Percentiles rank a stretch among this genome's conserved stretches.
Evolutionary conservation across 2,888 invertebrate species (phyloP).

Genomic region (Agrotis segetum): DNA sequence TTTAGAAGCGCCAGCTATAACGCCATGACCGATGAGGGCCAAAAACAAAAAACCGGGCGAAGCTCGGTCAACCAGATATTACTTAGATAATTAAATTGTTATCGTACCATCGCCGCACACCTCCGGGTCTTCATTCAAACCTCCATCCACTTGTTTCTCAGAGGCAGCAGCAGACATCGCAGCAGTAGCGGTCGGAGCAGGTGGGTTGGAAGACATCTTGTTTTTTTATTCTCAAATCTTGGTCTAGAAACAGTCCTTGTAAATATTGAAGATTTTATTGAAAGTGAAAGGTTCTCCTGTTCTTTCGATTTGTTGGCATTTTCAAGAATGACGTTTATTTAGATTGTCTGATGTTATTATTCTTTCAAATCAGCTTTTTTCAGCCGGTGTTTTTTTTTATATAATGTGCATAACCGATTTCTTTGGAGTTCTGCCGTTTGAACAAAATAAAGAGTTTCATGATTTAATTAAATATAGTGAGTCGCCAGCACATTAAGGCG

Average conservation of each 20-base stretch:
- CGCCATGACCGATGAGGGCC: no score
- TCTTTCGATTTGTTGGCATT: constrained; percentile 72
- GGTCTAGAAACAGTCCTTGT: constrained; percentile 78
- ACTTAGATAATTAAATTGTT: no score
- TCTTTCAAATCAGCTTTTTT: constrained; percentile 35
- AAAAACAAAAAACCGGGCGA: no score
- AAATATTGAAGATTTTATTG: constrained; percentile 40
- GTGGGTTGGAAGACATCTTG: constrained; percentile 71
- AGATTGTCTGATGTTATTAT: constrained; percentile 31
- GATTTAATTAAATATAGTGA: no score
- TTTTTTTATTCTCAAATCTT: constrained; percentile 36
- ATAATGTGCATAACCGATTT: neutral
- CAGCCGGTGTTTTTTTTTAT: constrained; percentile 34
- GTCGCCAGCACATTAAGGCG: no score
- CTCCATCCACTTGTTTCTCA: constrained; percentile 65
- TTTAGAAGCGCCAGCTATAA: no score
- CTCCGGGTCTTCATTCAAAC: neutral
- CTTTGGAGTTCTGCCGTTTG: neutral
- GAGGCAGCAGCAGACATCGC: constrained; percentile 28
- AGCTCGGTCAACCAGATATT: no score
- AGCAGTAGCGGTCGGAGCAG: constrained; percentile 63
- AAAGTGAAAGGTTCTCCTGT: constrained; percentile 35
- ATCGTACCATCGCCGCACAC: no score
- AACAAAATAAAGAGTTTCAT: neutral
- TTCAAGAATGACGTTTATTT: constrained; percentile 74